Percentiles rank a stretch among this genome's conserved stretches.
These are phyloP conservation scores for Hippolais icterina DNA, from an alignment of 2,113 vertebrate genomes.

Conservation along the genomic window DNA sequence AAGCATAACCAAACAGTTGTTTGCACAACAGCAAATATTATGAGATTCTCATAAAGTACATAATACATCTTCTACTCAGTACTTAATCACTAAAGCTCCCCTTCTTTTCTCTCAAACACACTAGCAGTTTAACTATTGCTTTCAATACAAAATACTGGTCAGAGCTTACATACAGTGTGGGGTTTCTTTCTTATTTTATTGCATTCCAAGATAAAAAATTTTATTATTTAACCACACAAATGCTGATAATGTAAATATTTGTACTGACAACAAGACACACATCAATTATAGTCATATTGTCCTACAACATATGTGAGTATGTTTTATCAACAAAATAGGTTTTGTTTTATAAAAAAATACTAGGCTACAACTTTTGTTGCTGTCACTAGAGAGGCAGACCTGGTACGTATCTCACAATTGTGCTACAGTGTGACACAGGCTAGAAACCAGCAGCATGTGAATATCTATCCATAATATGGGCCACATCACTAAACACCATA, in stretches of 20 bases:
- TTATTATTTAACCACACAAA: not conserved
- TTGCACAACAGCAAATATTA: not conserved
- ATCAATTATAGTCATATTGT: not conserved
- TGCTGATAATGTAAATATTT: not conserved
- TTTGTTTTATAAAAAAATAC: not conserved
- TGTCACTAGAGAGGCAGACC: not conserved
- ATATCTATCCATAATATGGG: not conserved
- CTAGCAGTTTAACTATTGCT: not conserved
- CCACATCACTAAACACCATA: not conserved
- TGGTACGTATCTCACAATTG: accelerated
- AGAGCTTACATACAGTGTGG: not conserved
- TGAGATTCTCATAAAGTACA: not conserved
- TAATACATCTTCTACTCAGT: not conserved
- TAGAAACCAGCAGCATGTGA: not conserved
- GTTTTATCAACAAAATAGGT: not conserved
- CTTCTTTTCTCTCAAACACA: not conserved
- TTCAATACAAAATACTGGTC: not conserved
- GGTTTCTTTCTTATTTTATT: not conserved
- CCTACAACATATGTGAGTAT: not conserved
- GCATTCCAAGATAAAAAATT: too few species aligned
- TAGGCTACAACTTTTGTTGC: not conserved
- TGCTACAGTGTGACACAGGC: not conserved
- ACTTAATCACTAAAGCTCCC: not conserved
- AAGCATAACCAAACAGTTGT: not conserved
- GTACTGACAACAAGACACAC: not conserved